A percentile compares a stretch with the other conserved stretches of the same genome.
phyloP scores from a whole-genome alignment of 2,888 invertebrate species.

The Macrostomum cliftonense region DNA sequence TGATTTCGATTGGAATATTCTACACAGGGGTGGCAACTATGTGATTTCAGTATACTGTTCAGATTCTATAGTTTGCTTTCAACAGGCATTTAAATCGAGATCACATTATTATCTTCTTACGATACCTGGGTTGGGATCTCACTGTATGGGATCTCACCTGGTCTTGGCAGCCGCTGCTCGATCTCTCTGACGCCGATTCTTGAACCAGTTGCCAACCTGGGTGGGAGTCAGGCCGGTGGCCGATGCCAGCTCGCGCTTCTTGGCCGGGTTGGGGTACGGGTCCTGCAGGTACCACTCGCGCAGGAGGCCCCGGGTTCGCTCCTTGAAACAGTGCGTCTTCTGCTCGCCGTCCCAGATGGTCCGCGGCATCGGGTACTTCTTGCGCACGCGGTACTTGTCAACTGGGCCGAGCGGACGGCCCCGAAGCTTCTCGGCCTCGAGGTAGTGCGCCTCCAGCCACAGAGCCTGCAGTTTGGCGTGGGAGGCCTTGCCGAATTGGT shows the following conservation, averaged over 20 bases:
- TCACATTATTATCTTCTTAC: too few species aligned
- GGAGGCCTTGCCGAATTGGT: slow-evolving; percentile 68
- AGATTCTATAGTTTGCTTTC: too few species aligned
- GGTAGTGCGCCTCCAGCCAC: slow-evolving; percentile 84
- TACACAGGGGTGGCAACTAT: too few species aligned
- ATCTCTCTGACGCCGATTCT: slow-evolving; percentile 67
- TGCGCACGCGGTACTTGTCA: slow-evolving; percentile 74
- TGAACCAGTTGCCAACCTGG: slow-evolving; percentile 83
- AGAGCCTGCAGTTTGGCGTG: slow-evolving; percentile 69
- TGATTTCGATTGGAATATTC: too few species aligned
- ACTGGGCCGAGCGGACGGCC: slow-evolving; percentile 77
- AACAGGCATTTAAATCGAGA: too few species aligned
- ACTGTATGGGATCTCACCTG: slow-evolving; percentile 45
- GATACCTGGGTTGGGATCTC: too few species aligned
- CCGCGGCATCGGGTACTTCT: slow-evolving; percentile 73
- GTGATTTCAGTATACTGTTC: too few species aligned
- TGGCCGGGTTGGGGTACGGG: slow-evolving; percentile 82
- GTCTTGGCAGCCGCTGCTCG: slow-evolving; percentile 84
- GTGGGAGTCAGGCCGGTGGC: slow-evolving; percentile 77
- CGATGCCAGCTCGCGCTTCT: slow-evolving; percentile 70
- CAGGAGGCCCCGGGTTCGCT: slow-evolving; percentile 74
- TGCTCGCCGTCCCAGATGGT: slow-evolving; percentile 91
- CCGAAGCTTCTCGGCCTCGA: slow-evolving; percentile 70
- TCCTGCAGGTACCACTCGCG: slow-evolving; percentile 95
- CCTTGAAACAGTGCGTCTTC: slow-evolving; percentile 86